These are phyloP conservation scores for Branchipolynoe longqiensis DNA, from an alignment of 2,888 invertebrate genomes.

Conservation along the genomic window DNA sequence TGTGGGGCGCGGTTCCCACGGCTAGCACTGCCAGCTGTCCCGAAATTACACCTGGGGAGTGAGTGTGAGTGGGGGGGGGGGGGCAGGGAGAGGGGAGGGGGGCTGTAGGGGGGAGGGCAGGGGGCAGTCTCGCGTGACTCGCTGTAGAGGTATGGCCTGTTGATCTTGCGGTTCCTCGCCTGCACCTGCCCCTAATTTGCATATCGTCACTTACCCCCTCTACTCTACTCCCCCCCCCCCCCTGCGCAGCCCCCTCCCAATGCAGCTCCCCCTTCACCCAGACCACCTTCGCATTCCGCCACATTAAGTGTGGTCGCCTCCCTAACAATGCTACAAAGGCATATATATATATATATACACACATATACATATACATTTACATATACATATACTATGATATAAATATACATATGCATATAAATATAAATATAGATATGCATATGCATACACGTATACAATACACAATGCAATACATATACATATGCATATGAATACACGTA, in stretches of 20 bases:
- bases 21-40: conserved; percentile 27
- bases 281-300: no score
- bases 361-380: background rate
- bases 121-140: conserved; percentile 6
- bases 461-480: no score
- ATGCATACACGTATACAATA: no score
- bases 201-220: conserved; percentile 28
- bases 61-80: background rate
- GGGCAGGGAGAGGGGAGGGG: background rate
- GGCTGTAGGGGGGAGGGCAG: background rate
- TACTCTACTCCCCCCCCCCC: no score
- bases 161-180: conserved; percentile 49
- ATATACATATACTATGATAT: no score
- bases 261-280: no score
- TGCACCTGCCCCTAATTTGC: conserved; percentile 47
- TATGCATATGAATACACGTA: no score
- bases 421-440: no score
- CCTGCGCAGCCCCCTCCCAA: no score
- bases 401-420: no score
- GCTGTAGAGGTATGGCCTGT: conserved; percentile 39
- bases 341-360: background rate
- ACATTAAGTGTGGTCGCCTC: no score
- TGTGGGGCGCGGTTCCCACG: conserved; percentile 16
- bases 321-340: conserved; percentile 21
- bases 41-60: background rate